Percentiles rank a stretch among this genome's conserved stretches.
Conservation (phyloP, 2,797 vertebrate genomes). For the Natrix natrix region DNA sequence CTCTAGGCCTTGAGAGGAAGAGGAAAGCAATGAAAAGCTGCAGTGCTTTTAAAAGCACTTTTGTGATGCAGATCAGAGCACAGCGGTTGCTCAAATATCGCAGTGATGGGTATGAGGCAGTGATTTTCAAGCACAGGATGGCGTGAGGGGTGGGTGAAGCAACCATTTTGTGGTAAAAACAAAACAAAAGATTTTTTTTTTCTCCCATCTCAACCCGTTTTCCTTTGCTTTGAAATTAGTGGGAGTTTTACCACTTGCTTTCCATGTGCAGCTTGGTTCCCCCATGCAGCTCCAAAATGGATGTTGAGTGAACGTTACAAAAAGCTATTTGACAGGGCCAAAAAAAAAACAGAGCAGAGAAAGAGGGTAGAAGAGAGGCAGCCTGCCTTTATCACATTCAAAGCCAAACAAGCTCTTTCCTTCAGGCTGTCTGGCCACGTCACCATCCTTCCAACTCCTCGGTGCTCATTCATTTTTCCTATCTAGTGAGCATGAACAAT, state of each 20-base stretch:
- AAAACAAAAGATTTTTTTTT: background rate
- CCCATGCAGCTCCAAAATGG: background rate
- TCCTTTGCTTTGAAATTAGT: slow-evolving; percentile 11
- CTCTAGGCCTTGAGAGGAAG: background rate
- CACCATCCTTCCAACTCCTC: background rate
- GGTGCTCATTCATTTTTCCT: background rate
- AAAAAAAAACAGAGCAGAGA: background rate
- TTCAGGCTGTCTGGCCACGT: background rate
- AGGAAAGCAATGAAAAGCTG: background rate
- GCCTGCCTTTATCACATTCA: background rate
- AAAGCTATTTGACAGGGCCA: slow-evolving; percentile 1
- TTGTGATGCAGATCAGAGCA: background rate
- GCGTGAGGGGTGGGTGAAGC: background rate
- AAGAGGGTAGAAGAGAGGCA: background rate
- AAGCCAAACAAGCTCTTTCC: background rate
- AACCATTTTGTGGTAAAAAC: background rate
- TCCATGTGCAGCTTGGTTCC: background rate
- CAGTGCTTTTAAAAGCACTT: background rate
- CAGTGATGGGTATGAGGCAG: background rate
- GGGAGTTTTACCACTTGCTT: background rate
- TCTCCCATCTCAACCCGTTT: background rate
- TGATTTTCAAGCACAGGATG: background rate
- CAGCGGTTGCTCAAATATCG: background rate
- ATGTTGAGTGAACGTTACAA: background rate
- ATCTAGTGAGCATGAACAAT: slow-evolving; percentile 5